Evolutionary conservation across 2,888 invertebrate genomes (phyloP).

Genomic region (Melanostoma scalare): DNA sequence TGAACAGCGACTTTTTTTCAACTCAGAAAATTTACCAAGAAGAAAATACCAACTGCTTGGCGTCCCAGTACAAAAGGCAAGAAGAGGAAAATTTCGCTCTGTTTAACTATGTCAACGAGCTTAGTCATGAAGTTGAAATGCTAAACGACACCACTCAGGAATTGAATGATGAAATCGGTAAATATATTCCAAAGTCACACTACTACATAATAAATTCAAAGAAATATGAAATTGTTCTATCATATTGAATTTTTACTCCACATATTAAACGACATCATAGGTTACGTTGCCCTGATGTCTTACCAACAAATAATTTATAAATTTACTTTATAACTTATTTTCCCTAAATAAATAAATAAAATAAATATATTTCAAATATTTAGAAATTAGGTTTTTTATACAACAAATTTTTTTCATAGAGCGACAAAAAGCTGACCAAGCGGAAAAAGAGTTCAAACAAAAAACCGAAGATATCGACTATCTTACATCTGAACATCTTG

Average conservation of each 20-base stretch:
- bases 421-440: slow-evolving; percentile 79
- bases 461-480: slow-evolving; percentile 80
- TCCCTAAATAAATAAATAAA: too few species aligned
- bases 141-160: slow-evolving; percentile 87
- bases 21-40: slow-evolving; percentile 83
- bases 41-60: slow-evolving; percentile 86
- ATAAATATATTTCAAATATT: slow-evolving; percentile 75
- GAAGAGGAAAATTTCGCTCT: slow-evolving; percentile 96
- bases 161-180: slow-evolving; percentile 86
- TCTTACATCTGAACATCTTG: slow-evolving; percentile 75
- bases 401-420: slow-evolving; percentile 72
- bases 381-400: too few species aligned
- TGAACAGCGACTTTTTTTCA: not conserved
- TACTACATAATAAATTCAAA: too few species aligned
- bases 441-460: slow-evolving; percentile 78
- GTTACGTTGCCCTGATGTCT: too few species aligned
- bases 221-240: too few species aligned
- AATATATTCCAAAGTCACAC: slow-evolving; percentile 13
- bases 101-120: slow-evolving; percentile 94
- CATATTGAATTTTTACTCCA: too few species aligned
- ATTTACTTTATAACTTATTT: too few species aligned
- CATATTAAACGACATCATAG: too few species aligned
- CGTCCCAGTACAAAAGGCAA: slow-evolving; percentile 89
- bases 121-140: slow-evolving; percentile 91
- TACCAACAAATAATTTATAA: too few species aligned